Conservation (phyloP, 1,140 invertebrate species). For the Asbolus verrucosus region DNA sequence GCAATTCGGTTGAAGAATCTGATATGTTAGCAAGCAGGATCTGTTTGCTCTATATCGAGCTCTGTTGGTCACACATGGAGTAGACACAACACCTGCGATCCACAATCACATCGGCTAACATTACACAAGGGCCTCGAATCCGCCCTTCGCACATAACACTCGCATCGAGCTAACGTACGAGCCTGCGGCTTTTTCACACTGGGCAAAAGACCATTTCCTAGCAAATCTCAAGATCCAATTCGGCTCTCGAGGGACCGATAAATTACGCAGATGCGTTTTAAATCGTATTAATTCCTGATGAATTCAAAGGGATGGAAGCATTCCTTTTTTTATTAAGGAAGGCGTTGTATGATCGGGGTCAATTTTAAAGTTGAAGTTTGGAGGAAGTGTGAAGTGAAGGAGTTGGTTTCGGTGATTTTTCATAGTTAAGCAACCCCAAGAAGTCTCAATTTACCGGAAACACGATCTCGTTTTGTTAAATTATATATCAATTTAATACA, state of each 20-base stretch:
- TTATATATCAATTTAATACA: slow-evolving; percentile 34
- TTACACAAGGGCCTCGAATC: slow-evolving; percentile 30
- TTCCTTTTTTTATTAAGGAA: slow-evolving; percentile 3
- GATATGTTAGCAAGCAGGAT: slow-evolving; percentile 3
- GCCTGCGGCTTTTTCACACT: slow-evolving; percentile 13
- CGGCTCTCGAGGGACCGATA: slow-evolving; percentile 8
- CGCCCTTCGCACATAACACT: slow-evolving; percentile 20
- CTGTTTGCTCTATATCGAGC: slow-evolving; percentile 10
- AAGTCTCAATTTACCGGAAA: slow-evolving; percentile 28
- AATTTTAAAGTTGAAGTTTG: slow-evolving; percentile 2
- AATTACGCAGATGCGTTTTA: slow-evolving; percentile 28
- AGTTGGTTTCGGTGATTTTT: slow-evolving; percentile 5
- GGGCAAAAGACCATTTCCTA: neutral
- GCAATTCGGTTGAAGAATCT: neutral
- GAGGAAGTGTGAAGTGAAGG: neutral
- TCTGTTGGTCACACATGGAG: slow-evolving; percentile 11
- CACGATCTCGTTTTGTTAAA: slow-evolving; percentile 23
- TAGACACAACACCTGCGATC: slow-evolving; percentile 38
- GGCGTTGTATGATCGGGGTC: slow-evolving; percentile 4
- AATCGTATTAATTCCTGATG: slow-evolving; percentile 25
- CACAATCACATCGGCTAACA: slow-evolving; percentile 23
- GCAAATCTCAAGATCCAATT: slow-evolving; percentile 8
- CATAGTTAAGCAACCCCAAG: slow-evolving; percentile 15
- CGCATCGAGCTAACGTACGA: neutral
- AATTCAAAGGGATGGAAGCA: slow-evolving; percentile 1